Conservation (phyloP, 2,797 vertebrate species). For the Trachurus trachurus region DNA sequence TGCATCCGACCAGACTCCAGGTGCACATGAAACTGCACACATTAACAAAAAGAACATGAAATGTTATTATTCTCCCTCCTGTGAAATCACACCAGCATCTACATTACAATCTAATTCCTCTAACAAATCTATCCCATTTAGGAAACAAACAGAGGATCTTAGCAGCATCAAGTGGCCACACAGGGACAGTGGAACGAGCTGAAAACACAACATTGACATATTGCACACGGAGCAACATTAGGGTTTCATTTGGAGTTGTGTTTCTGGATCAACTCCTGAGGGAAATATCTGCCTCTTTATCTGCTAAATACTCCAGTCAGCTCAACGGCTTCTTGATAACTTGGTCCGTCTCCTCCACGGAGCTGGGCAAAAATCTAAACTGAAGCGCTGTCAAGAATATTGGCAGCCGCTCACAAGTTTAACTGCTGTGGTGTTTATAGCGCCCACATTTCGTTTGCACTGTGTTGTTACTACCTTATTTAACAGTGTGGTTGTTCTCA, state of each 20-base stretch:
- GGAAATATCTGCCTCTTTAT: background rate
- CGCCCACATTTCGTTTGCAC: background rate
- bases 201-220: background rate
- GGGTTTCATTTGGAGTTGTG: background rate
- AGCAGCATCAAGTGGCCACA: background rate
- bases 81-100: background rate
- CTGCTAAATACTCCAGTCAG: background rate
- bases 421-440: background rate
- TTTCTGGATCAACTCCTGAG: background rate
- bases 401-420: background rate
- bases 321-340: background rate
- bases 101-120: background rate
- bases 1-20: conserved; percentile 11
- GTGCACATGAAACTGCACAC: background rate
- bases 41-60: background rate
- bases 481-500: background rate
- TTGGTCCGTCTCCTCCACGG: background rate
- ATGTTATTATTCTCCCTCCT: background rate
- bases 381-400: background rate
- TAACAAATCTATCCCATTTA: background rate
- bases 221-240: background rate
- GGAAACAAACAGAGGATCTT: background rate
- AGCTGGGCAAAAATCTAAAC: background rate
- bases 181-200: background rate
- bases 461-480: conserved; percentile 1